Conservation (phyloP, 2,888 invertebrate species). For the Endotricha flammealis region DNA sequence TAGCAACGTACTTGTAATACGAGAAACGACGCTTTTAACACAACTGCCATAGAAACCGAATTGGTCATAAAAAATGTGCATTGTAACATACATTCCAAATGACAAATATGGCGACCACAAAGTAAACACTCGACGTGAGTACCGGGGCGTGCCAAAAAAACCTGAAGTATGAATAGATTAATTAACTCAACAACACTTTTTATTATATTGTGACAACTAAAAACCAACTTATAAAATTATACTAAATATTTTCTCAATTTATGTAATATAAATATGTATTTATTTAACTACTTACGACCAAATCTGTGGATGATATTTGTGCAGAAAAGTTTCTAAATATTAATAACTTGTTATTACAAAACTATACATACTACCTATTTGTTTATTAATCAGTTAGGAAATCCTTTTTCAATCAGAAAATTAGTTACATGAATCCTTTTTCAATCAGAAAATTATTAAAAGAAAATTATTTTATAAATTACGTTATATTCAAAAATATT, state of each 20-base stretch:
- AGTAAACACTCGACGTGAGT: conserved; percentile 33
- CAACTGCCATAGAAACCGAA: background rate
- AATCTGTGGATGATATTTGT: too few relatives aligned
- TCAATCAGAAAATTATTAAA: too few relatives aligned
- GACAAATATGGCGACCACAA: conserved; percentile 22
- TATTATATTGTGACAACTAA: conserved; percentile 10
- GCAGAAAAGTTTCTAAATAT: too few relatives aligned
- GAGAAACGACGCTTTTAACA: conserved; percentile 1
- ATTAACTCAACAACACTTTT: conserved; percentile 39
- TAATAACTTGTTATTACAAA: too few relatives aligned
- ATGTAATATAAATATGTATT: too few relatives aligned
- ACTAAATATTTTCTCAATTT: conserved; percentile 3
- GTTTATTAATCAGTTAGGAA: too few relatives aligned
- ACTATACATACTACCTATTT: too few relatives aligned
- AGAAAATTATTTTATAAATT: too few relatives aligned
- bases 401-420: too few relatives aligned
- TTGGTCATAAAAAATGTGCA: background rate
- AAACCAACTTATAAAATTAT: conserved; percentile 11
- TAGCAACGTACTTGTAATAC: conserved; percentile 5
- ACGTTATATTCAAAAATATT: too few relatives aligned
- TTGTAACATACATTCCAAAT: background rate
- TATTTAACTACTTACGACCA: too few relatives aligned
- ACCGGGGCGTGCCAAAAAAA: conserved; percentile 23
- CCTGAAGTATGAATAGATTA: conserved; percentile 31
- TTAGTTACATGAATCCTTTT: too few relatives aligned